These are phyloP conservation scores for Leucosticte australis DNA, from an alignment of 2,113 vertebrate species.

Conservation along the genomic window DNA sequence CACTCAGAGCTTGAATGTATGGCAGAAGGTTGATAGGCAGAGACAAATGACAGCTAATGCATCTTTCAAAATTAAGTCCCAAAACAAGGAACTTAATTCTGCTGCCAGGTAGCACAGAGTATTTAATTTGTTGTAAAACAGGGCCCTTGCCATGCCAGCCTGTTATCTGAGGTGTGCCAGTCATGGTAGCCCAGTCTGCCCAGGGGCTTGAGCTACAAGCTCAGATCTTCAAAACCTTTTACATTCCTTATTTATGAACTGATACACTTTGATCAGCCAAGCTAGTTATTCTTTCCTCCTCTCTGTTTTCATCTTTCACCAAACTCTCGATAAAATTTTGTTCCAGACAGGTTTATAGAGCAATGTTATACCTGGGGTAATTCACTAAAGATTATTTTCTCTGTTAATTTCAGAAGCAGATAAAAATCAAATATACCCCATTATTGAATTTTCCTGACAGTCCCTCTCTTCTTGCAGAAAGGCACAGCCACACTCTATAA, in stretches of 20 bases:
- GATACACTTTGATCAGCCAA: slow-evolving; percentile 18
- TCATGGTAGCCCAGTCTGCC: neutral
- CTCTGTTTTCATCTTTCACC: neutral
- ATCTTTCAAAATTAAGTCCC: neutral
- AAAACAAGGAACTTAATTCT: neutral
- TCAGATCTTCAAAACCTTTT: slow-evolving; percentile 18
- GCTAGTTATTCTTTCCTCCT: neutral
- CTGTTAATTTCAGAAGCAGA: neutral
- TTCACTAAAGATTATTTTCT: neutral
- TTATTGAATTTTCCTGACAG: neutral
- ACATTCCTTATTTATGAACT: slow-evolving; percentile 30
- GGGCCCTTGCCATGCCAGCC: neutral
- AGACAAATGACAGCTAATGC: neutral
- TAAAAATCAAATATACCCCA: neutral
- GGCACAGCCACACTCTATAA: neutral
- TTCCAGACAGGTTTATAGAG: neutral
- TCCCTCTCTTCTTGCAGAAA: neutral
- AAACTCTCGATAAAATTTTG: neutral
- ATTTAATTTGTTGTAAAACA: neutral
- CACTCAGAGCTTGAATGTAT: neutral
- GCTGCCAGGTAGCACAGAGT: neutral
- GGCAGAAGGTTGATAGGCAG: neutral
- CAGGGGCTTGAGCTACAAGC: neutral
- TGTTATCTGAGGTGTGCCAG: neutral
- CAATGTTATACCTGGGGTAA: neutral